Evolutionary conservation across 2,888 invertebrate species (phyloP).

Genomic region (Xestoiulus laeticollis): DNA sequence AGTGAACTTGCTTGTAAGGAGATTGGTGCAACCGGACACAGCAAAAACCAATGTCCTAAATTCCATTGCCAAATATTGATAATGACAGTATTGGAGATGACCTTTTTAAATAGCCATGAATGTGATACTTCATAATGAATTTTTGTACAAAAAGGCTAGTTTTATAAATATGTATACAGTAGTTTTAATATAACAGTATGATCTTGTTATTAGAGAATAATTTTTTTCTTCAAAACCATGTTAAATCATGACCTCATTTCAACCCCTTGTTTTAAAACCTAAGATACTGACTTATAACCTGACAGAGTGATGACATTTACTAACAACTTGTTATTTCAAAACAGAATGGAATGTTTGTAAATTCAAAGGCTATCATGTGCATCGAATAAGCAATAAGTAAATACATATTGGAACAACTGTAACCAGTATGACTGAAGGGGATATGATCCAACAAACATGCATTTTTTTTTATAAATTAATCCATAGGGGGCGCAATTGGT

Average conservation of each 20-base stretch:
- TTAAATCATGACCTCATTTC: slow-evolving; percentile 8
- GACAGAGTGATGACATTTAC: neutral
- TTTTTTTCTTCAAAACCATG: neutral
- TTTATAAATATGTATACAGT: too few species aligned
- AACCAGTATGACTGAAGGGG: too few species aligned
- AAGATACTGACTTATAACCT: neutral
- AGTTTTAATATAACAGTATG: too few species aligned
- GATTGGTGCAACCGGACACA: neutral
- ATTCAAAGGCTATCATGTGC: neutral
- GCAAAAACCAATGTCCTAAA: neutral
- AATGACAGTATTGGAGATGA: neutral
- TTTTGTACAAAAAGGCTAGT: neutral
- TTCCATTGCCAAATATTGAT: neutral
- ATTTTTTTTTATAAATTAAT: neutral
- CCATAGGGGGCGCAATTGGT: neutral
- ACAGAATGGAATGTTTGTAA: slow-evolving; percentile 15
- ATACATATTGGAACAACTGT: neutral
- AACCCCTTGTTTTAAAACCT: neutral
- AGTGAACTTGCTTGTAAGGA: too few species aligned
- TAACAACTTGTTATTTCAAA: neutral
- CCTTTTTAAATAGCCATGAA: neutral
- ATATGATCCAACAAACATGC: neutral
- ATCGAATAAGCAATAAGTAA: neutral
- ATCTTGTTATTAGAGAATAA: neutral
- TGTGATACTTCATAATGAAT: neutral